Base-by-base conservation (phyloP, 2,888 invertebrate genomes). In the Drosophila pegasa region DNA sequence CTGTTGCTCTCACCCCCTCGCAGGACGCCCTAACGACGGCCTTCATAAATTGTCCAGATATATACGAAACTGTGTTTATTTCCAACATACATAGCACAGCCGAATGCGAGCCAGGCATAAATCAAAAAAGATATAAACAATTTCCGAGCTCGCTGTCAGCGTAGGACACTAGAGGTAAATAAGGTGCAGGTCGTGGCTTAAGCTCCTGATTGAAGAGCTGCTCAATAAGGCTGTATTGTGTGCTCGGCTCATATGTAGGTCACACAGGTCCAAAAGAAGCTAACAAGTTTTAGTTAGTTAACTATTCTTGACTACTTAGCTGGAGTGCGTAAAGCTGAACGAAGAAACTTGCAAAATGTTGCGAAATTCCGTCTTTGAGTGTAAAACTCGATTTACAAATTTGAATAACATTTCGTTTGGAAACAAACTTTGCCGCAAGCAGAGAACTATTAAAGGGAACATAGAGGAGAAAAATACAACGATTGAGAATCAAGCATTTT, bases 111-210 rank as follows among this genome's bases (percentile, higher is more conserved):
- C 54, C 37, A 55, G 41, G 51, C 61, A 75, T 84, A 82, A 84
- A 84, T 84, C 81, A 84, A 78, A 67, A 41, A 65, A 52, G 61
- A 69, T 63, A 70, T 62, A 67, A 77, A 71, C 71, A 65, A 69
- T 75, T 71, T 61, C 45, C 43, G 50, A 16, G 38, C 10, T 10
- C 25, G 16, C 43, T 43, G 43, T 43, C 43, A 43, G 43, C 43
- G 43, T 4, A 16, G 16, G 43, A 27, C 10, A 27, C 61, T 10
- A 67, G 75, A 65, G 67, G 59, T 65, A 54, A 66, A 59, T 59
- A 59, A 65, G 56, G 70, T 64, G 59, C 43, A 52, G 47, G 31
- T 18, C 38, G 16, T 27, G 37, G 4, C 27, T 51, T 59, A 55
- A 43, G 33, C 59, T 37, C 37, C 16, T 56, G 59, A 65, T 70